Conservation (phyloP, 1,140 invertebrate genomes). For the Drosophila pachea region DNA sequence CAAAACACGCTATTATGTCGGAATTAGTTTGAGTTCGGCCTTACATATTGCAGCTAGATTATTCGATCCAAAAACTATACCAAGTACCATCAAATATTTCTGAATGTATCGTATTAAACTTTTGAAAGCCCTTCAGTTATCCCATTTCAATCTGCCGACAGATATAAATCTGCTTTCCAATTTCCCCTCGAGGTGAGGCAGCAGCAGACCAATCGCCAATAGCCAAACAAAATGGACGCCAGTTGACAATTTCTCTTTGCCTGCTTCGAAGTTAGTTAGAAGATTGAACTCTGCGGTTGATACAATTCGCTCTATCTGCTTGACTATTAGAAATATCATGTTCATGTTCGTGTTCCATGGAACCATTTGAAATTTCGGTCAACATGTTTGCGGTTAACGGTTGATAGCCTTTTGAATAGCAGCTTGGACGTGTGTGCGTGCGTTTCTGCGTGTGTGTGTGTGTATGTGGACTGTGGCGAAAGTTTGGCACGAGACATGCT, state of each 20-base stretch:
- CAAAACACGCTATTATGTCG: too few species aligned
- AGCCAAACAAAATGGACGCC: too few species aligned
- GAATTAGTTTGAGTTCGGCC: too few species aligned
- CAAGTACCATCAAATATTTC: too few species aligned
- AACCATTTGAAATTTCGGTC: constrained; percentile 37
- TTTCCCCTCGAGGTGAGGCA: not conserved
- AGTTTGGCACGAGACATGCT: constrained; percentile 42
- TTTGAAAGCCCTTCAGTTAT: too few species aligned
- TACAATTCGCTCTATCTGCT: constrained; percentile 12
- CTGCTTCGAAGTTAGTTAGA: constrained; percentile 3
- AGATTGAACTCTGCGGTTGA: constrained; percentile 14
- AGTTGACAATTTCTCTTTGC: not conserved
- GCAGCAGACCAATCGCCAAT: not conserved
- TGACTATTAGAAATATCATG: constrained; percentile 11
- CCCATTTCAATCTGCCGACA: too few species aligned
- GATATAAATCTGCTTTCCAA: not conserved
- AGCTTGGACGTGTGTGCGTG: constrained; percentile 15
- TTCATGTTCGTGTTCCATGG: not conserved
- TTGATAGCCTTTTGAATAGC: constrained; percentile 56
- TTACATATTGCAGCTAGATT: too few species aligned
- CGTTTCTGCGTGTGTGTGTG: too few species aligned
- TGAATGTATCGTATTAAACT: too few species aligned
- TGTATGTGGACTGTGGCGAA: constrained; percentile 27
- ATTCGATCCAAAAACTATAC: too few species aligned
- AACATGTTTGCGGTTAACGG: constrained; percentile 66